Evolutionary conservation across 23 tunicate genomes (phyloP).

Genomic region (Diplosoma virens): DNA sequence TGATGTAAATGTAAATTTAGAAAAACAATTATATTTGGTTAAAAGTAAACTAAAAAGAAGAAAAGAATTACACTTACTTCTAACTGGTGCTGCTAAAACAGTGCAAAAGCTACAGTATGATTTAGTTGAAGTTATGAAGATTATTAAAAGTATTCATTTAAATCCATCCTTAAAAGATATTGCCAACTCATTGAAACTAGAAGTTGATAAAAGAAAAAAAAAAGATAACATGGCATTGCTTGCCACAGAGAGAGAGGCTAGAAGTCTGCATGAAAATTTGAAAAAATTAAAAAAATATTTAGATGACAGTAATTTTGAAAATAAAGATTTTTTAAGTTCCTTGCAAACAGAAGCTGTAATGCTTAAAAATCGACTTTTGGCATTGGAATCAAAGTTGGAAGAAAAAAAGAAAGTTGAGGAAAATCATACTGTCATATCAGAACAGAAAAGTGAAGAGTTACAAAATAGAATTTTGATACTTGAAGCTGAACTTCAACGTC

Average conservation of each 20-base stretch:
- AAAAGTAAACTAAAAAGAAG: neutral
- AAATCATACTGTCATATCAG: neutral
- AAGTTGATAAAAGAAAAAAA: conserved; percentile 16
- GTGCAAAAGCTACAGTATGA: neutral
- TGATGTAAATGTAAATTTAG: neutral
- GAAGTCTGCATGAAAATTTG: conserved; percentile 13
- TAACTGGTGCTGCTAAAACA: too few relatives aligned
- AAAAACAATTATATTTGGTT: neutral
- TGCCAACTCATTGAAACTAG: neutral
- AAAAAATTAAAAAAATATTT: conserved; percentile 11
- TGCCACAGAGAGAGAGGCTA: conserved; percentile 30
- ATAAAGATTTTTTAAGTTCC: neutral
- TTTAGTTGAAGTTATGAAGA: neutral
- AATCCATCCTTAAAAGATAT: neutral
- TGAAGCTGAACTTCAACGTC: conserved; percentile 28
- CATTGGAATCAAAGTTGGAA: neutral
- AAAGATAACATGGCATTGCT: conserved; percentile 14
- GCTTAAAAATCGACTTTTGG: neutral
- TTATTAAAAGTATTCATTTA: neutral
- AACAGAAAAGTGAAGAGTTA: neutral
- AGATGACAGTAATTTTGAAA: conserved; percentile 5
- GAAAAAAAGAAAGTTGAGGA: conserved; percentile 14
- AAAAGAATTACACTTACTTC: neutral
- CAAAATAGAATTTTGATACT: conserved; percentile 10
- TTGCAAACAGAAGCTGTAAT: conserved; percentile 10